phyloP scores from a whole-genome alignment of 2,888 invertebrate species.

The Odontothrips loti region DNA sequence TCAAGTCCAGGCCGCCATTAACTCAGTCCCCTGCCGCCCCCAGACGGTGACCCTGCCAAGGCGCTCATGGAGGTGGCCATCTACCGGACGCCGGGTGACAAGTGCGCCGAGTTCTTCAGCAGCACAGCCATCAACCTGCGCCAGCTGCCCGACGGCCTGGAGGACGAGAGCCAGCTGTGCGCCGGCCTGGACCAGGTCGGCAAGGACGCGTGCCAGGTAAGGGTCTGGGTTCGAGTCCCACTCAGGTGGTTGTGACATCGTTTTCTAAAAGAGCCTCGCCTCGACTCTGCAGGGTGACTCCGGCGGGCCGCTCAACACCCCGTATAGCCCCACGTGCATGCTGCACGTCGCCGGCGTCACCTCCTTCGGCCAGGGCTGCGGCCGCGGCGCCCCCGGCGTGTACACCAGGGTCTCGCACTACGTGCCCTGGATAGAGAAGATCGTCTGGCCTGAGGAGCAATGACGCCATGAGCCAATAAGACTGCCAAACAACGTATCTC shows the following conservation, averaged over 20 bases:
- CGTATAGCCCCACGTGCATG: constrained; percentile 32
- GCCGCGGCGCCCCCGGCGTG: constrained; percentile 18
- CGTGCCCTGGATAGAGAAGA: constrained; percentile 3
- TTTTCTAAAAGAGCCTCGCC: not conserved
- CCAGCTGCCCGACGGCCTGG: constrained; percentile 38
- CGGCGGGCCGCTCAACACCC: constrained; percentile 1
- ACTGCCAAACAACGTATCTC: too few species aligned
- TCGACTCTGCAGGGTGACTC: not conserved
- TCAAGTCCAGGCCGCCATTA: not conserved
- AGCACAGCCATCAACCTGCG: constrained; percentile 20
- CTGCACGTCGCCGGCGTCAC: constrained; percentile 34
- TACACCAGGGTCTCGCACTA: constrained; percentile 17
- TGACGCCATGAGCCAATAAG: too few species aligned
- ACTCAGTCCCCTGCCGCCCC: not conserved
- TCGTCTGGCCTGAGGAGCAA: not conserved
- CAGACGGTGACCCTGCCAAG: constrained; percentile 10
- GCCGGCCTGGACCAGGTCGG: constrained; percentile 43
- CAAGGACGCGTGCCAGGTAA: constrained; percentile 45
- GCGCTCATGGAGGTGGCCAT: constrained; percentile 2
- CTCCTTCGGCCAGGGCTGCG: constrained; percentile 35
- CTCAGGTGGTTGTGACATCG: not conserved
- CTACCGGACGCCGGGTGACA: constrained; percentile 2
- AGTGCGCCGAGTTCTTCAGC: constrained; percentile 26
- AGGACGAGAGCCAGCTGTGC: constrained; percentile 42
- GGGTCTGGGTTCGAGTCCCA: not conserved